These are phyloP conservation scores for Dolichoris vasculosae DNA, from an alignment of 1,140 invertebrate species.

Conservation along the genomic window DNA sequence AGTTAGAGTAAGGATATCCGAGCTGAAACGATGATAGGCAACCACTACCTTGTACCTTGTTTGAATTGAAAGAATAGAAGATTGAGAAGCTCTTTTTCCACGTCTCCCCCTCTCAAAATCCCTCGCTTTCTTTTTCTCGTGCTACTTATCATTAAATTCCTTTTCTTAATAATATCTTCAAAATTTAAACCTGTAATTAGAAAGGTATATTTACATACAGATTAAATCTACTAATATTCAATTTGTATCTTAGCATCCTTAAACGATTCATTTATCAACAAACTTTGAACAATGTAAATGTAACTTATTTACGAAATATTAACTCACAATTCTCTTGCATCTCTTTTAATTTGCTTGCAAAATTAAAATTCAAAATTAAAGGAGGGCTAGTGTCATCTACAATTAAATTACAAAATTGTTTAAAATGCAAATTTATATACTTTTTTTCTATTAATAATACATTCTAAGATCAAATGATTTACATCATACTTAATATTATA, in stretches of 20 bases:
- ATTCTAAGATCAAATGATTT: too few relatives aligned
- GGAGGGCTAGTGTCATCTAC: too few relatives aligned
- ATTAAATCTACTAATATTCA: background rate
- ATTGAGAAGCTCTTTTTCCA: background rate
- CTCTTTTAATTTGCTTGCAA: too few relatives aligned
- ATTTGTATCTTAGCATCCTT: background rate
- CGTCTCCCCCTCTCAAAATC: background rate
- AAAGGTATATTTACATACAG: background rate
- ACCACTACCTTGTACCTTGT: background rate
- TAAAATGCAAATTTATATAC: too few relatives aligned
- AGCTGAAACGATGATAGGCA: conserved; percentile 28
- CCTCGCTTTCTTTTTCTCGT: conserved; percentile 9
- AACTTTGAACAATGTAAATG: background rate
- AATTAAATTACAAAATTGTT: too few relatives aligned
- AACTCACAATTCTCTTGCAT: background rate
- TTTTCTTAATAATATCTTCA: background rate
- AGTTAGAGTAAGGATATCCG: conserved; percentile 28
- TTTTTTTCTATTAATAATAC: too few relatives aligned
- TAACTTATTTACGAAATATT: background rate
- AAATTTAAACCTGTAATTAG: background rate
- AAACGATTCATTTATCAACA: background rate
- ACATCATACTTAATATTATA: too few relatives aligned
- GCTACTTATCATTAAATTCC: background rate
- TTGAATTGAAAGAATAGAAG: background rate
- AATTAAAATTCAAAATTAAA: too few relatives aligned